Base-by-base conservation (phyloP, 35 echinoderm and acorn worm genomes). In the Nesometra sesokonis region DNA sequence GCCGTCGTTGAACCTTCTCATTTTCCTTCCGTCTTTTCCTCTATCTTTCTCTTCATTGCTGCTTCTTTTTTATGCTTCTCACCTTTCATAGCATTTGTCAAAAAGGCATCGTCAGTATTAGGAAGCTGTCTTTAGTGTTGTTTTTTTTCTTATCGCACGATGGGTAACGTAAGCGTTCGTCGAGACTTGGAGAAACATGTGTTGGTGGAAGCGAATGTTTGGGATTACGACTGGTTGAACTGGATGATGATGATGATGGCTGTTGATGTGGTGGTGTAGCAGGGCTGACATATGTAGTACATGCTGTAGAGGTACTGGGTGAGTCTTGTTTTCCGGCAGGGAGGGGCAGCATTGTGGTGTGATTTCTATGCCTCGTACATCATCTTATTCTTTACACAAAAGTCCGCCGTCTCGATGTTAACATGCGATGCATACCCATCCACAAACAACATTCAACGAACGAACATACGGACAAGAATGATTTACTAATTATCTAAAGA, bases 51-150 rank as follows among this genome's bases (percentile, higher is more conserved):
- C 15, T 43, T 43, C 15, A 4, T 43, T 43, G 39, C 39, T 15
- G 4, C 85, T 67, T 86, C 47, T 35, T 86, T 47, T 37, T 86
- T 85, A 34, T 46, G 4, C 33, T 77, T 86, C 77, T 29, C 23
- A n/a, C 77, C 85, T 32, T 86, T 32, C 35, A 27, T 23, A 79
- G 33, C 29, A 31, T 31, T 23, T 79, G 5, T 5, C 77, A n/a
- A 23, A 79, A 8, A 79, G 4, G 29, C 33, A 23, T 5, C 77
- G 11, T 23, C 77, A n/a, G n/a, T n/a, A n/a, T n/a, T n/a, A n/a
- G 4, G 77, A 79, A 5, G 23, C 23, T 11, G 23, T 23, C 33
- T n/a, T 34, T 33, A 11, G 5, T 38, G 5, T n/a, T 29, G 21
- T 13, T 83, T 3, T 83, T 27, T 11, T 83, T 34, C n/a, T n/a